phyloP scores from a whole-genome alignment of 1,140 invertebrate genomes.

The Melitaea cinxia region DNA sequence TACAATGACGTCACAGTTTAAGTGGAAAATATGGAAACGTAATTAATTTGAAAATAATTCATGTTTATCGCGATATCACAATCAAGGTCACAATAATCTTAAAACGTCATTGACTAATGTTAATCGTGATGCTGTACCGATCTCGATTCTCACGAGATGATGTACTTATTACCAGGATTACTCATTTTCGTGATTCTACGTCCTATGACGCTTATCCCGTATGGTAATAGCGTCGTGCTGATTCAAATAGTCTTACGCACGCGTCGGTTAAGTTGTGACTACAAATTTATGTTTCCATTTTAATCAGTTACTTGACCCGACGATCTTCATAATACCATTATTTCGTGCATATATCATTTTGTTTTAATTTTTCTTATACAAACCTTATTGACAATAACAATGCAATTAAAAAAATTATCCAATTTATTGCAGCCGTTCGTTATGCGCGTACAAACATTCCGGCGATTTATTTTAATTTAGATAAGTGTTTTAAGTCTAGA shows the following conservation, averaged over 20 bases:
- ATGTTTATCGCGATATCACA: constrained; percentile 21
- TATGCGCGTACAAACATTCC: too few species aligned
- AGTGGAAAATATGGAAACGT: background rate
- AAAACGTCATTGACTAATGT: constrained; percentile 38
- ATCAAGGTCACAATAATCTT: constrained; percentile 21
- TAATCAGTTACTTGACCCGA: too few species aligned
- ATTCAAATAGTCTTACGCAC: constrained; percentile 52
- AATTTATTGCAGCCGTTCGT: too few species aligned
- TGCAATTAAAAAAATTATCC: too few species aligned
- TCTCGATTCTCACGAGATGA: constrained; percentile 41
- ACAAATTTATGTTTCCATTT: constrained; percentile 48
- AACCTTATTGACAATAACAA: too few species aligned
- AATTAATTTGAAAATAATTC: constrained; percentile 11
- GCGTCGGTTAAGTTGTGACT: constrained; percentile 51
- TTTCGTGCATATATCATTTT: too few species aligned
- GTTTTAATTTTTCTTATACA: too few species aligned
- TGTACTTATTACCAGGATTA: constrained; percentile 40
- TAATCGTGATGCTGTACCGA: constrained; percentile 36
- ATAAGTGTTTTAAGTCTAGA: too few species aligned
- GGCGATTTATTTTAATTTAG: too few species aligned
- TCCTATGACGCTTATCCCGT: constrained; percentile 42
- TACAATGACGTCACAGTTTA: background rate
- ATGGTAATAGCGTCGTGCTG: constrained; percentile 51
- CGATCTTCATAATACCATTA: too few species aligned
- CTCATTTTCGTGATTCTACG: constrained; percentile 49